phyloP scores from a whole-genome alignment of 2,113 vertebrate species.

The Gambusia holbrooki region DNA sequence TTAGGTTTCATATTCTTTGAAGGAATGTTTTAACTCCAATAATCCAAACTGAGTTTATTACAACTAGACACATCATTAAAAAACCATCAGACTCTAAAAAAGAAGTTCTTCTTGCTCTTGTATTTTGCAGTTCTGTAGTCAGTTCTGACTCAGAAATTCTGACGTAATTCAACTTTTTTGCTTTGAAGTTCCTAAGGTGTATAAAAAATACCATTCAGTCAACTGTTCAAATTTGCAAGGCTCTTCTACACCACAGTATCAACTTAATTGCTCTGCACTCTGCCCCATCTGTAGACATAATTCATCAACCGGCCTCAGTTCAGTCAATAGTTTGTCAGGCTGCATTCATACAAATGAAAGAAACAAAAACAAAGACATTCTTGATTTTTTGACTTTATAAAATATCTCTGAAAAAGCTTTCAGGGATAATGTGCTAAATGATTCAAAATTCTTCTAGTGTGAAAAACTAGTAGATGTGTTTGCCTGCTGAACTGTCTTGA shows the following conservation, averaged over 20 bases:
- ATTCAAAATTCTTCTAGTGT: not conserved
- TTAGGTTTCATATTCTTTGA: conserved; percentile 5
- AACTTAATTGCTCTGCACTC: no score
- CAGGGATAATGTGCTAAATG: not conserved
- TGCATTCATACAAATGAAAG: not conserved
- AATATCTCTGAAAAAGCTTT: not conserved
- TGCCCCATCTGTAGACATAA: no score
- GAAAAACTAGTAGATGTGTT: no score
- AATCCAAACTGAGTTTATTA: conserved; percentile 4
- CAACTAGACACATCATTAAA: not conserved
- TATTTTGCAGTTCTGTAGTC: not conserved
- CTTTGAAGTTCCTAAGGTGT: not conserved
- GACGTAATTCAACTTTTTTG: not conserved
- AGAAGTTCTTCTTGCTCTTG: not conserved
- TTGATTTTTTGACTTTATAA: not conserved
- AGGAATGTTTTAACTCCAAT: not conserved
- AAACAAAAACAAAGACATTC: not conserved
- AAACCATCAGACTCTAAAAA: not conserved
- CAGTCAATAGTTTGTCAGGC: no score
- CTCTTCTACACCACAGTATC: no score
- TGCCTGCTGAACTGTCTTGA: no score
- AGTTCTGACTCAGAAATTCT: not conserved
- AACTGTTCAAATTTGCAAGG: not conserved
- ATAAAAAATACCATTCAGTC: not conserved
- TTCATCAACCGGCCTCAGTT: no score